Evolutionary conservation across 2,113 vertebrate genomes (phyloP), one percentile per base, ranked within the genome.

Genomic region (western clawed frog (Xenopus tropicalis)): DNA sequence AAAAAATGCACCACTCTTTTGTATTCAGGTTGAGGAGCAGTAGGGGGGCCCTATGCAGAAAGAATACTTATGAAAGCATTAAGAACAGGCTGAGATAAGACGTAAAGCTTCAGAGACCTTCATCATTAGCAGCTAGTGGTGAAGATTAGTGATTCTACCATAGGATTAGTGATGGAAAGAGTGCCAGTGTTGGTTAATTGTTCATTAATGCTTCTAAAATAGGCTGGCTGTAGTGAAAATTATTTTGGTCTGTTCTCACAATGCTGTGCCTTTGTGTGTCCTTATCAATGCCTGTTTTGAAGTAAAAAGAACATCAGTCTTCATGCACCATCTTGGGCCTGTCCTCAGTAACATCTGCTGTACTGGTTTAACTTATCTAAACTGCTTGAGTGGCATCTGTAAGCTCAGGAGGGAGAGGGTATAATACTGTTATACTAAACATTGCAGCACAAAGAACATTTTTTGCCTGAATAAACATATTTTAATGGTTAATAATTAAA

Each of bases 51-150:
- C 85, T 86, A 85, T 83, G 88, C 90, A 88, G 88, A 90, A 85
- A 89, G 85, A 86, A 88, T 88, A 89, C 87, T 91, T 89, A 89
- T 88, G 88, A 88, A 85, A 93, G 89, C 91, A 93, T 92, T 93
- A 92, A 92, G 89, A 91, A 88, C 88, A 86, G 88, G 84, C 88
- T 85, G 83, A 90, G 91, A 92, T 93, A 88, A 93, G 90, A 93
- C 89, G 89, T 83, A 73, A 88, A 90, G 90, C 90, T 93, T 93
- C 89, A 90, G 88, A 91, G 87, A 91, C 90, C 89, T 91, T 91
- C 90, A 89, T 94, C 92, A 92, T 94, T 94, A 93, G 89, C 86
- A 88, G 89, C 90, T 91, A 91, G 88, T 91, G 90, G 88, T 89
- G 82, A 87, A 91, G 93, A 93, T 94, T 92, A 93, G 89, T 80